Base-by-base conservation (phyloP, 2,888 invertebrate species). In the Noctua comes region DNA sequence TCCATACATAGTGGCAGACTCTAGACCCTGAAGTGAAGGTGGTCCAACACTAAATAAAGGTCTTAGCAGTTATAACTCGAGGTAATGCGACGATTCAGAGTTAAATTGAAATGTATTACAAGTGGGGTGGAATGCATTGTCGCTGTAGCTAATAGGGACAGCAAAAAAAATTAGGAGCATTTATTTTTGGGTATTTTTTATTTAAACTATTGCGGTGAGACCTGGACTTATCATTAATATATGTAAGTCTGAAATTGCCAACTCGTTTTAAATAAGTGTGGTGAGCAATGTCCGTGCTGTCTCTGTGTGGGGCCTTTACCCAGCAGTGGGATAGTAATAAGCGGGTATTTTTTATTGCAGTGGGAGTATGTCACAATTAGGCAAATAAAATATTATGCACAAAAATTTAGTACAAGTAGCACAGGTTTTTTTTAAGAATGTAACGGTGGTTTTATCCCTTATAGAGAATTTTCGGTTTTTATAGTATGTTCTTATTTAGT, bases 31-130 rank as follows among this genome's bases (percentile, higher is more conserved):
- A 68, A 84, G 83, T 79, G 79, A 83, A 71, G 91, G 90, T 91
- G 91, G 90, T 89, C 89, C 73, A 84, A 84, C 86, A 90, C 90
- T 92, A 90, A 91, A 91, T 91, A 91, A 90, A 89, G 85, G 85
- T 78, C 83, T 84, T 71, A 88, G 85, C 88, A 88, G 90, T 90
- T 90, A 91, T 91, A 92, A 89, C 88, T 90, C 88, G 86, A 83
- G 86, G 88, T 92, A 93, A 92, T 92, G 92, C 91, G 85, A 84
- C 88, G 89, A 90, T 91, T 91, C 85, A 84, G 81, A 87, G 88
- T 90, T 93, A 93, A 93, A 94, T 93, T 92, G 92, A 93, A 94
- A 94, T 93, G 93, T 93, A 94, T 93, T 93, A 92, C 92, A 90
- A 91, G 90, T 85, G 83, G 83, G 82, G 79, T 82, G 91, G 92